Conservation (phyloP, 2,888 invertebrate genomes). For the Cheilosia vulpina region DNA sequence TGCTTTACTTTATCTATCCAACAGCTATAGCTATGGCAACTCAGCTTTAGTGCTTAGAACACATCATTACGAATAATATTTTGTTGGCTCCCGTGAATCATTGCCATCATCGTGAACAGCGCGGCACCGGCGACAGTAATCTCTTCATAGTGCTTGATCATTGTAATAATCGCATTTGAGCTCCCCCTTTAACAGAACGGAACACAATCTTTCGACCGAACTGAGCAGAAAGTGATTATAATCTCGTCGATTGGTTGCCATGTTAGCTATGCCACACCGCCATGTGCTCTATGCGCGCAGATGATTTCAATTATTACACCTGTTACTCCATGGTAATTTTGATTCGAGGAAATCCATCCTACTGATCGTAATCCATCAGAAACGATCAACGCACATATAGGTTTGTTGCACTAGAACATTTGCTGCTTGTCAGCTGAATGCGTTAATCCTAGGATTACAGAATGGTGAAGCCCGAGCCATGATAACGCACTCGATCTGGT, state of each 20-base stretch:
- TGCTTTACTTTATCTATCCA: conserved; percentile 58
- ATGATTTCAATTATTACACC: conserved; percentile 83
- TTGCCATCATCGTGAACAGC: conserved; percentile 46
- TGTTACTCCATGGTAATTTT: conserved; percentile 76
- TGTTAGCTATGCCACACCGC: conserved; percentile 1
- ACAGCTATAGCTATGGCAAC: conserved; percentile 1
- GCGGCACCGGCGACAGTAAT: conserved; percentile 65
- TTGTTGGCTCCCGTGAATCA: conserved; percentile 64
- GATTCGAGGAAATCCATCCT: conserved; percentile 52
- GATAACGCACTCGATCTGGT: conserved; percentile 31
- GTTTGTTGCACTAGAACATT: conserved; percentile 24
- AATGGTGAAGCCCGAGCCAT: conserved; percentile 5
- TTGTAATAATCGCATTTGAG: conserved; percentile 67
- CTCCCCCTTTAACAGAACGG: conserved; percentile 48
- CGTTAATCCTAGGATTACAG: conserved; percentile 58
- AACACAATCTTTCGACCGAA: conserved; percentile 59
- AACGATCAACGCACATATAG: conserved; percentile 27
- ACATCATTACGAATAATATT: conserved; percentile 69
- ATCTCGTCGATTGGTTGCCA: conserved; percentile 50
- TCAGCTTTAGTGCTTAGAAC: conserved; percentile 61
- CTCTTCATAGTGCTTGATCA: conserved; percentile 74
- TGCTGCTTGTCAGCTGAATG: conserved; percentile 59
- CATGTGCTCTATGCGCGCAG: conserved; percentile 78
- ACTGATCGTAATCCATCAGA: conserved; percentile 46
- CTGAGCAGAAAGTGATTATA: conserved; percentile 72